phyloP scores from a whole-genome alignment of 2,888 invertebrate genomes.

The Pollenia labialis region DNA sequence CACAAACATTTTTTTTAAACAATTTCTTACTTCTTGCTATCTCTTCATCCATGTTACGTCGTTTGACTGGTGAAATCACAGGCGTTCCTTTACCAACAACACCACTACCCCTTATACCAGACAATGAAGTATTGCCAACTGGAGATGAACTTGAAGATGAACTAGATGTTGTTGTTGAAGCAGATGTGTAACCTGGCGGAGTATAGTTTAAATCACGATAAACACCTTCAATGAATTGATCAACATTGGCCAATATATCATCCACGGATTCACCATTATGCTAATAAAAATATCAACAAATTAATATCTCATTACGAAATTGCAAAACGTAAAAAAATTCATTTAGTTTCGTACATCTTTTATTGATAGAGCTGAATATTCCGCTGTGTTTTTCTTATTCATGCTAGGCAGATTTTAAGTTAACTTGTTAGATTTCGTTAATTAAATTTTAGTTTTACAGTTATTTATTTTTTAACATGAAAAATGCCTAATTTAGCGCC shows the following conservation, averaged over 20 bases:
- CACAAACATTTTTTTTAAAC: no score
- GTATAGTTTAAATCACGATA: constrained; percentile 50
- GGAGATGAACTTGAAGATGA: constrained; percentile 8
- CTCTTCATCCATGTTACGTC: constrained; percentile 61
- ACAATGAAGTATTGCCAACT: not conserved
- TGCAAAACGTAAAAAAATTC: not conserved
- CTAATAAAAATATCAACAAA: constrained; percentile 17
- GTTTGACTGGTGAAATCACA: not conserved
- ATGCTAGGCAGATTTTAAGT: not conserved
- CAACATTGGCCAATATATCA: constrained; percentile 66
- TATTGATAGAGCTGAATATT: not conserved
- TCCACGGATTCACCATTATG: constrained; percentile 55
- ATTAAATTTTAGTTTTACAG: no score
- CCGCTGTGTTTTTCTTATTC: not conserved
- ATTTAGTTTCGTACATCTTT: constrained; percentile 16
- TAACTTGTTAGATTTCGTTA: no score
- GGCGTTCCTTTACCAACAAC: not conserved
- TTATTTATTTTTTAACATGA: no score
- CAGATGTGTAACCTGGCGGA: not conserved
- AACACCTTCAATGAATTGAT: constrained; percentile 69
- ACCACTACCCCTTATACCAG: not conserved
- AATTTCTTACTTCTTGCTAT: constrained; percentile 70
- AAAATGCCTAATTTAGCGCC: no score
- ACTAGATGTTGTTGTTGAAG: not conserved
- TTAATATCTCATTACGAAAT: not conserved